Percentiles rank a stretch among this genome's conserved stretches.
Evolutionary conservation across 2,888 invertebrate genomes (phyloP).

Genomic region (Zygaena filipendulae): DNA sequence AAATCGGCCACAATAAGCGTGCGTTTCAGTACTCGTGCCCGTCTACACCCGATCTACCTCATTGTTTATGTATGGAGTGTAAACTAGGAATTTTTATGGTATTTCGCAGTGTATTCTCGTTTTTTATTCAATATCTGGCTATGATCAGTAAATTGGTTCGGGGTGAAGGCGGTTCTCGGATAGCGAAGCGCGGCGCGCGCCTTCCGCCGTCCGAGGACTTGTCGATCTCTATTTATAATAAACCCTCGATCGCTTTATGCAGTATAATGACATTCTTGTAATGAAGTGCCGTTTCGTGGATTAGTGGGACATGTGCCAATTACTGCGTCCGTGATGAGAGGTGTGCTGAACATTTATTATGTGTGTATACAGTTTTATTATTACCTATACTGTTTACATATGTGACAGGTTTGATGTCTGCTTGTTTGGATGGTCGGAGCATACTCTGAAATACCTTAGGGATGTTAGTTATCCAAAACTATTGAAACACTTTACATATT

Average conservation of each 20-base stretch:
- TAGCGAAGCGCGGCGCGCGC: constrained; percentile 32
- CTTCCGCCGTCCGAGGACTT: constrained; percentile 44
- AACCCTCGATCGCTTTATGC: constrained; percentile 57
- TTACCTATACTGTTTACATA: constrained; percentile 30
- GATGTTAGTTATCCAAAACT: too few species aligned
- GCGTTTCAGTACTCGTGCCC: constrained; percentile 57
- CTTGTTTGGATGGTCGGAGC: too few species aligned
- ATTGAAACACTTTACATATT: too few species aligned
- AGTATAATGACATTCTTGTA: constrained; percentile 63
- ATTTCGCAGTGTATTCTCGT: constrained; percentile 39
- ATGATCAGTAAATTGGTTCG: constrained; percentile 26
- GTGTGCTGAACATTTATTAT: constrained; percentile 33
- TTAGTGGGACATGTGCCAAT: constrained; percentile 66
- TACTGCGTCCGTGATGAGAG: constrained; percentile 53
- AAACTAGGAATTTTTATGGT: constrained; percentile 61
- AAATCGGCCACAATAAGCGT: constrained; percentile 63
- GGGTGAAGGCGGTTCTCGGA: constrained; percentile 27
- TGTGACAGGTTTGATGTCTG: too few species aligned
- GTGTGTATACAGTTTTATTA: constrained; percentile 49
- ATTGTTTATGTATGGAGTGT: constrained; percentile 69
- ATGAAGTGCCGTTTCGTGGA: constrained; percentile 56
- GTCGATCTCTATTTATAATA: constrained; percentile 63
- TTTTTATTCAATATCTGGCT: constrained; percentile 43
- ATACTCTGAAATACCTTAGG: too few species aligned
- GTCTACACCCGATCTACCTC: constrained; percentile 65